These are phyloP conservation scores for Microctenopoma lineatum DNA, from an alignment of 2,797 vertebrate species.

Conservation along the genomic window DNA sequence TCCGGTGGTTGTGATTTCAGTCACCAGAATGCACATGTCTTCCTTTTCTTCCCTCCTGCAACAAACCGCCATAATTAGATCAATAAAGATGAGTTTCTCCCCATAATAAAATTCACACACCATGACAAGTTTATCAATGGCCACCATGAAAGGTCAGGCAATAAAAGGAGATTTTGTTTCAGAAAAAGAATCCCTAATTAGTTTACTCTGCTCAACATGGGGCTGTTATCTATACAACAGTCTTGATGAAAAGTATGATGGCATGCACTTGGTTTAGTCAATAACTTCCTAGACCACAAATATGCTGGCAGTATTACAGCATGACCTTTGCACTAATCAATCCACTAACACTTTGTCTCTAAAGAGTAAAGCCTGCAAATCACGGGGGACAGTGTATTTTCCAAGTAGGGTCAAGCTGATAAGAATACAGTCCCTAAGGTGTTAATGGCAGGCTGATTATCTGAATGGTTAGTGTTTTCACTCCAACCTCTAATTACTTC, in stretches of 20 bases:
- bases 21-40: slow-evolving; percentile 50
- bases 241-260: slow-evolving; percentile 60
- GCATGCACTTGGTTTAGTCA: slow-evolving; percentile 73
- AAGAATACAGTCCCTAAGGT: slow-evolving; percentile 59
- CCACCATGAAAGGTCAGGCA: slow-evolving; percentile 77
- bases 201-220: slow-evolving; percentile 66
- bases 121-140: slow-evolving; percentile 76
- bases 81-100: slow-evolving; percentile 79
- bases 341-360: slow-evolving; percentile 62
- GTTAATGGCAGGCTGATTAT: slow-evolving; percentile 78
- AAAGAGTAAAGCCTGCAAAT: slow-evolving; percentile 57
- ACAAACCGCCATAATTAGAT: slow-evolving; percentile 68
- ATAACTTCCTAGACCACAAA: slow-evolving; percentile 75
- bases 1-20: slow-evolving; percentile 54
- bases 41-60: slow-evolving; percentile 40
- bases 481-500: slow-evolving; percentile 74
- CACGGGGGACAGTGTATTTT: slow-evolving; percentile 32
- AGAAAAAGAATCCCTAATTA: slow-evolving; percentile 49
- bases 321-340: slow-evolving; percentile 83
- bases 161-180: slow-evolving; percentile 72
- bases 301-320: slow-evolving; percentile 80
- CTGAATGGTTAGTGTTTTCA: slow-evolving; percentile 70
- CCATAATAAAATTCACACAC: slow-evolving; percentile 74
- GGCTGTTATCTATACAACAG: slow-evolving; percentile 35
- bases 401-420: slow-evolving; percentile 62